A percentile compares a stretch with the other conserved stretches of the same genome.
Evolutionary conservation across 2,888 invertebrate genomes (phyloP).

Genomic region (Chrysolina americana): DNA sequence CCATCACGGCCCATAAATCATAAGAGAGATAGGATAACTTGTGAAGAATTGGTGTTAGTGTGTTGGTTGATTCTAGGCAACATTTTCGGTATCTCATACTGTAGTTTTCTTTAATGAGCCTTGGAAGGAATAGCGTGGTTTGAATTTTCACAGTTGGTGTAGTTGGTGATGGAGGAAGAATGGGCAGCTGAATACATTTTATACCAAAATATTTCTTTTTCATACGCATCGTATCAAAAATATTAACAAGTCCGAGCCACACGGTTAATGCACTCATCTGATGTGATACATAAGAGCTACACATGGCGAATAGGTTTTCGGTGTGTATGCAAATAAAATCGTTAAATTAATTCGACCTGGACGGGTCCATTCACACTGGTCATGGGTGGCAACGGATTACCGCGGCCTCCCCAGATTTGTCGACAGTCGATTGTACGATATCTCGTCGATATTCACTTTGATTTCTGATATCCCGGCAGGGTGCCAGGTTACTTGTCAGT

Average conservation of each 20-base stretch:
- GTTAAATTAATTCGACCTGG: neutral
- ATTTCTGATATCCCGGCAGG: constrained; percentile 60
- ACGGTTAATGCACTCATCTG: neutral
- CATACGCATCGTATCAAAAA: neutral
- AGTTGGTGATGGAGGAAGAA: too few relatives aligned
- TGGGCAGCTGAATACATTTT: too few relatives aligned
- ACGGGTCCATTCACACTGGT: constrained; percentile 19
- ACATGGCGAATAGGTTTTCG: neutral
- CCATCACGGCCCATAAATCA: too few relatives aligned
- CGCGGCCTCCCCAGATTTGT: constrained; percentile 44
- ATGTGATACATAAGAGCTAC: neutral
- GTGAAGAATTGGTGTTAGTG: too few relatives aligned
- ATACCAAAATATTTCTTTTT: too few relatives aligned
- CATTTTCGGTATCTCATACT: too few relatives aligned
- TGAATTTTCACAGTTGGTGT: too few relatives aligned
- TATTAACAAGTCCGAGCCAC: neutral
- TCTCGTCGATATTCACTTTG: constrained; percentile 51
- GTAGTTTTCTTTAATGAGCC: too few relatives aligned
- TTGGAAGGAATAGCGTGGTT: too few relatives aligned
- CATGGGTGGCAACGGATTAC: constrained; percentile 19
- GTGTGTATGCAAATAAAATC: constrained; percentile 3
- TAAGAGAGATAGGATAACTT: too few relatives aligned
- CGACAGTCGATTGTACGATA: constrained; percentile 51
- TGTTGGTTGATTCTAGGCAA: too few relatives aligned
- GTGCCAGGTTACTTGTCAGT: constrained; percentile 61